Base-by-base conservation (phyloP, 2,113 vertebrate genomes). In the Tupaia chinensis region DNA sequence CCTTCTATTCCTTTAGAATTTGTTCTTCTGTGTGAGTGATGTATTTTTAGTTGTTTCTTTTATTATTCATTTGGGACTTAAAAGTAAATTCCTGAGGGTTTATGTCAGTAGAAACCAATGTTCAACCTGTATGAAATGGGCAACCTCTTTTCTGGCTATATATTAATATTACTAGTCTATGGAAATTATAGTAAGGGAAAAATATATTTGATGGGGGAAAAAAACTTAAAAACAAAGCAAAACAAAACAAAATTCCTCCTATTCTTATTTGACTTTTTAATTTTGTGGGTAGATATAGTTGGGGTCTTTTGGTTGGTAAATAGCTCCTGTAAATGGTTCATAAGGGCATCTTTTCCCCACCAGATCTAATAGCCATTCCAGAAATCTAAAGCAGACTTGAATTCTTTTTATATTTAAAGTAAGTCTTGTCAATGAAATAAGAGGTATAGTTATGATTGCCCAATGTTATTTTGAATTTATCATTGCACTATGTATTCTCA, bases 401-500 rank as follows among this genome's bases (percentile, higher is more conserved):
- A 9, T 89, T 79, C 6, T 19, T 61, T 92, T 90, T 92, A 15
- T 79, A 83, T 83, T 89, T 89, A 86, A 84, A 90, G 85, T 84
- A 23, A 91, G 91, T 63, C 15, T 87, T 74, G 5, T 3, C 27
- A 90, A 8, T 23, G 13, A 65, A 84, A 9, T 25, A 73, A 68
- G 23, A 91, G 15, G 23, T 58, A 44, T 1, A 81, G 17, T 53
- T 92, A n/a, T 87, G 23, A 93, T 13, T 80, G 23, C 54, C 29
- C 11, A 32, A 27, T 87, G 14, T 72, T 96, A 79, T 92, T 95
- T 95, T 95, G 70, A 93, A 91, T 56, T 87, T 10, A 7, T 44
- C 58, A 96, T 97, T 97, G 97, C 11, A 87, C 32, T 78, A 44
- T 66, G 61, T 98, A 85, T 11, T 32, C 16, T 68, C 34, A 94